These are phyloP conservation scores for Hystrix cristata DNA, from an alignment of 2,113 vertebrate species.

Conservation along the genomic window DNA sequence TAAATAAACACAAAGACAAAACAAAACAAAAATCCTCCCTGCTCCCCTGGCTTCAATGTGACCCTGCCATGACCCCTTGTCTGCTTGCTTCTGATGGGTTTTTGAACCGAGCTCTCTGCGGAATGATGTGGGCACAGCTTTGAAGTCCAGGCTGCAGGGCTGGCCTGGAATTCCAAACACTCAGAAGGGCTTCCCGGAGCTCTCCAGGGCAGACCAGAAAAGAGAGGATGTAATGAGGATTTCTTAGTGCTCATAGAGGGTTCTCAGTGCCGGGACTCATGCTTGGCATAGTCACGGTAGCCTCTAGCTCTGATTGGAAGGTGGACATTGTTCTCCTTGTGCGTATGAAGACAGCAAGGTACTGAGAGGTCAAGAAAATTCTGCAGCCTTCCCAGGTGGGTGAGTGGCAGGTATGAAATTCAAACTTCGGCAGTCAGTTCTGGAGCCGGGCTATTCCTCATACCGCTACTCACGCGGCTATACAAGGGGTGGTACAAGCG, in stretches of 20 bases:
- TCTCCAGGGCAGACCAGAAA: not conserved
- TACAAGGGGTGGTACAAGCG: not conserved
- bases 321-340: no score
- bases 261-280: not conserved
- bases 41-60: slow-evolving; percentile 84
- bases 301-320: accelerated
- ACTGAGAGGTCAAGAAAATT: not conserved
- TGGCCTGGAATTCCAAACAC: slow-evolving; percentile 72
- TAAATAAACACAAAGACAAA: slow-evolving; percentile 78
- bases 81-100: slow-evolving; percentile 77
- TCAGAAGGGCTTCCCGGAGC: slow-evolving; percentile 50
- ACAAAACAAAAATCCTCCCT: slow-evolving; percentile 66
- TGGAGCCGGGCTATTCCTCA: accelerated
- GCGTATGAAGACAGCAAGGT: not conserved
- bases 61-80: slow-evolving; percentile 84
- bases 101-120: slow-evolving; percentile 84
- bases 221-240: not conserved
- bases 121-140: slow-evolving; percentile 76
- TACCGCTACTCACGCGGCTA: accelerated
- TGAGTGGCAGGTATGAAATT: accelerated
- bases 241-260: not conserved
- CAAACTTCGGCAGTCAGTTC: not conserved
- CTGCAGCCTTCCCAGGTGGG: accelerated
- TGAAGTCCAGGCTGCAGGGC: slow-evolving; percentile 73
- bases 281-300: accelerated